These are phyloP conservation scores for Eupithecia subfuscata DNA, from an alignment of 2,888 invertebrate genomes.

Conservation along the genomic window DNA sequence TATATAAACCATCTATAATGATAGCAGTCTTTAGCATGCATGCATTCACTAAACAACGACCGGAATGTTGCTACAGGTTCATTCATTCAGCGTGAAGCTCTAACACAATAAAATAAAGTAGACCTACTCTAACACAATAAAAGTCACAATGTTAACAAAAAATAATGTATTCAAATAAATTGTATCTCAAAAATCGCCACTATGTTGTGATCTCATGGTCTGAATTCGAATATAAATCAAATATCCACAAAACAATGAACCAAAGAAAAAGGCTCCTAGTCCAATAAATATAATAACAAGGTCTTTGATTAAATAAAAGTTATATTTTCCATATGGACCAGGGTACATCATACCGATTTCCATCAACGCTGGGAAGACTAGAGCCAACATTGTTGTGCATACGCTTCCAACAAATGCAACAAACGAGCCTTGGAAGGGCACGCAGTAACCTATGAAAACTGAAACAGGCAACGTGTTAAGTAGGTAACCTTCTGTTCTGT, in stretches of 20 bases:
- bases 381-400: constrained; percentile 60
- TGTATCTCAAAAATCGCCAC: background rate
- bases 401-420: constrained; percentile 68
- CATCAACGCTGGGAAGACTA: constrained; percentile 70
- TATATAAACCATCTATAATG: too few species aligned
- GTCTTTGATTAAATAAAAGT: constrained; percentile 56
- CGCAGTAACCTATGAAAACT: constrained; percentile 61
- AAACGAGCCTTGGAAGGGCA: constrained; percentile 68
- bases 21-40: too few species aligned
- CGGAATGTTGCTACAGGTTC: too few species aligned
- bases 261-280: constrained; percentile 49
- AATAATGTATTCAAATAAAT: background rate
- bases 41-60: too few species aligned
- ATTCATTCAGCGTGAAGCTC: too few species aligned
- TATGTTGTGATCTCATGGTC: constrained; percentile 41
- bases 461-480: constrained; percentile 43
- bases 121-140: background rate
- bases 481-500: too few species aligned
- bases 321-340: constrained; percentile 54
- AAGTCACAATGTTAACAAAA: background rate
- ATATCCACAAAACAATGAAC: constrained; percentile 54
- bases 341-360: constrained; percentile 66
- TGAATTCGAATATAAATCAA: constrained; percentile 59
- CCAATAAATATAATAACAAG: constrained; percentile 56
- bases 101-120: too few species aligned